phyloP scores from a whole-genome alignment of 2,113 vertebrate species.

The Rissa tridactyla region DNA sequence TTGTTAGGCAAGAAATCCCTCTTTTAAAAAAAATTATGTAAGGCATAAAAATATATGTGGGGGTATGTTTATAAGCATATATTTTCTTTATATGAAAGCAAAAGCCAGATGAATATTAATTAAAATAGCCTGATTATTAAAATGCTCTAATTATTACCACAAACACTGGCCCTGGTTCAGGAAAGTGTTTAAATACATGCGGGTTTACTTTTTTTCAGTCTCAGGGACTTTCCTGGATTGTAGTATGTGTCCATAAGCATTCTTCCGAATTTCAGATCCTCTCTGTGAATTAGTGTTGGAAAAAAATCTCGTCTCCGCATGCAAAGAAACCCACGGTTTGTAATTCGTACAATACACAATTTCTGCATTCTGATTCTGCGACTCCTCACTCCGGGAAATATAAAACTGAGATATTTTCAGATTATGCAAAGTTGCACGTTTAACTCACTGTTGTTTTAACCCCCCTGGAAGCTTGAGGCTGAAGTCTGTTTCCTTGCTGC shows the following conservation, averaged over 20 bases:
- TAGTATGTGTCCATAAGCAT: not conserved
- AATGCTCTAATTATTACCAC: not conserved
- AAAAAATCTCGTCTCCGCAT: not conserved
- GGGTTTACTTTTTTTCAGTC: not conserved
- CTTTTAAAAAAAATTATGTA: not conserved
- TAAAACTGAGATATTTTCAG: not conserved
- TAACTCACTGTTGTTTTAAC: constrained; percentile 55
- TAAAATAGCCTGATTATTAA: not conserved
- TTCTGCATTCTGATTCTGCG: not conserved
- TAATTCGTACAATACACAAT: fast-evolving
- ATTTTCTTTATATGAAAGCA: not conserved
- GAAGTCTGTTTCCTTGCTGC: constrained; percentile 60
- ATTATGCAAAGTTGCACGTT: constrained; percentile 28
- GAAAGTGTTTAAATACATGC: not conserved
- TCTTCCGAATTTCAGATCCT: not conserved
- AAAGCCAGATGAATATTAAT: constrained; percentile 4
- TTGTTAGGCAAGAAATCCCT: not conserved
- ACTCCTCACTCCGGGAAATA: not conserved
- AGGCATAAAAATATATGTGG: not conserved
- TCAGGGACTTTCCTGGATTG: not conserved
- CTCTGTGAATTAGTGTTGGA: not conserved
- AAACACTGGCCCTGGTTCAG: not conserved
- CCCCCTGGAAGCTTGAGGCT: constrained; percentile 56
- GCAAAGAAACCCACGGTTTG: not conserved
- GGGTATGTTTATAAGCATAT: not conserved